Evolutionary conservation across 2,888 invertebrate genomes (phyloP).

Genomic region (Imbricaverruca yamaguchii): DNA sequence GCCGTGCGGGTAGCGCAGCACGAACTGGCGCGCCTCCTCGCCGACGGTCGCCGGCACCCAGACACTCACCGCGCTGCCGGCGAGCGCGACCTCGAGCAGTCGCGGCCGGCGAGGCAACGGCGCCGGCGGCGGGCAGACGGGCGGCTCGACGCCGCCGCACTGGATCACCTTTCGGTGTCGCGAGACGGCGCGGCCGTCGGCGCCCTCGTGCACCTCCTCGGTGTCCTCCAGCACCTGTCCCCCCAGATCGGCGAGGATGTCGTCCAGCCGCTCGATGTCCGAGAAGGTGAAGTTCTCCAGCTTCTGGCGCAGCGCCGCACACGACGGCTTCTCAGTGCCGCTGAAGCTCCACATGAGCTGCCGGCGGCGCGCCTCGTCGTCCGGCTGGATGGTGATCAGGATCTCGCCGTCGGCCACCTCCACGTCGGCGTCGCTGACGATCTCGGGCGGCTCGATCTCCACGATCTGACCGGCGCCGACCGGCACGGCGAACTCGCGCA

Average conservation of each 20-base stretch:
- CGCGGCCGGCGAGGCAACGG: not conserved
- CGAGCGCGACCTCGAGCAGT: not conserved
- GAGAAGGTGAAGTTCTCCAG: not conserved
- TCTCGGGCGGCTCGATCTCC: not conserved
- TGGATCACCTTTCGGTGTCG: not conserved
- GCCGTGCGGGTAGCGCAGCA: not conserved
- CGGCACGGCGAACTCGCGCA: constrained; percentile 3
- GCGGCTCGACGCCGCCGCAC: not conserved
- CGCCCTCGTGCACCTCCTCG: not conserved
- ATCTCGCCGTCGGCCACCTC: constrained; percentile 1
- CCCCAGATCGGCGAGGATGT: not conserved
- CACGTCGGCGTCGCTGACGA: constrained; percentile 13
- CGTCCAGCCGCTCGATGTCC: constrained; percentile 6
- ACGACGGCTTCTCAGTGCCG: not conserved
- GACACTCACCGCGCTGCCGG: not conserved
- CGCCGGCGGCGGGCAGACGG: not conserved
- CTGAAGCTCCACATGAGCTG: constrained; percentile 20
- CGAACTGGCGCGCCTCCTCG: not conserved
- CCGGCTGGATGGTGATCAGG: not conserved
- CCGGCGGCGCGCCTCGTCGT: not conserved
- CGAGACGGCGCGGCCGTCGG: not conserved
- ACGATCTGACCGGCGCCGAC: not conserved
- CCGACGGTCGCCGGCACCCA: not conserved
- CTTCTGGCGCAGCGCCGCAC: constrained; percentile 3
- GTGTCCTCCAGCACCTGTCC: not conserved